These are phyloP conservation scores for Dicaeum eximium DNA, from an alignment of 2,113 vertebrate genomes.

Conservation along the genomic window DNA sequence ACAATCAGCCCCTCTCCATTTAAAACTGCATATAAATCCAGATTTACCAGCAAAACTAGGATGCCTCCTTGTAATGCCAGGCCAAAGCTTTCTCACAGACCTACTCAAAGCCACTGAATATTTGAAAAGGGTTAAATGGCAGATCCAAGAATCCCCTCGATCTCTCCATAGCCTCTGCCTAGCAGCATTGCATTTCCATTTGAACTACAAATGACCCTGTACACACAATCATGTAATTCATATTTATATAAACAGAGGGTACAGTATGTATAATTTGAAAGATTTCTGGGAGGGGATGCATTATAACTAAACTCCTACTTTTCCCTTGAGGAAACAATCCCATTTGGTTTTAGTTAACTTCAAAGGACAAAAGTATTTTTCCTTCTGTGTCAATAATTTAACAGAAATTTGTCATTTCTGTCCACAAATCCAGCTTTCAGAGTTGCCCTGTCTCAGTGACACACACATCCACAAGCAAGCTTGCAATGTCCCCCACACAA, in stretches of 20 bases:
- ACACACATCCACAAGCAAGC: neutral
- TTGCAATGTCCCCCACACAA: neutral
- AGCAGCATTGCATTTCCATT: constrained; percentile 57
- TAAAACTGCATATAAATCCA: neutral
- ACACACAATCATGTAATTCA: constrained; percentile 74
- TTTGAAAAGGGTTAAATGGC: constrained; percentile 52
- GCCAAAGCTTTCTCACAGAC: neutral
- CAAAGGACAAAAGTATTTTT: constrained; percentile 70
- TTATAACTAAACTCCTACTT: constrained; percentile 67
- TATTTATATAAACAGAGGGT: constrained; percentile 76
- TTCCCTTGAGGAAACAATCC: constrained; percentile 65
- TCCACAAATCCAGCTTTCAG: constrained; percentile 62
- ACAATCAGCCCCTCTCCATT: neutral
- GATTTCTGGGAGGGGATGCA: constrained; percentile 72
- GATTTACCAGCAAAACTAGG: neutral
- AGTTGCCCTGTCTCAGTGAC: neutral
- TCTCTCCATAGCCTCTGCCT: constrained; percentile 13
- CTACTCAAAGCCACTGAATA: neutral
- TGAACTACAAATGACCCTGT: constrained; percentile 72
- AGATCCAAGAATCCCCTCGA: neutral
- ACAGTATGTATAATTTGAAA: constrained; percentile 73
- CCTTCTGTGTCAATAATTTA: constrained; percentile 70
- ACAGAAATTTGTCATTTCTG: constrained; percentile 75
- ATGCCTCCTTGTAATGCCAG: neutral
- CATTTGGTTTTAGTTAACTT: constrained; percentile 74